Evolutionary conservation across 92 coral and sea anemone species (phyloP).

Genomic region (Porites lobata): DNA sequence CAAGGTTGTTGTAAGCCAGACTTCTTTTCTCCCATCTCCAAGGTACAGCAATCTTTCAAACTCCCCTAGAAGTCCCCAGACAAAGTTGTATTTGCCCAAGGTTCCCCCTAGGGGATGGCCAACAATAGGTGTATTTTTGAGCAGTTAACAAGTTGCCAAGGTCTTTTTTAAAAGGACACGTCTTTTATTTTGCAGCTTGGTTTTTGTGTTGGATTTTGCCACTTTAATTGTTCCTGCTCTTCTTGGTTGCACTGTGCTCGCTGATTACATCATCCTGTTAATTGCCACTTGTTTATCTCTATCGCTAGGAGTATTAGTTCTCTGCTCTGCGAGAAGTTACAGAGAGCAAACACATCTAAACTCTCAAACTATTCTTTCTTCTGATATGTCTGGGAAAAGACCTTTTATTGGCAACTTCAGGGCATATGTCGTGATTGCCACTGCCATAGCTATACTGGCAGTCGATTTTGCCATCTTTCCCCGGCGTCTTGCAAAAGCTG

Average conservation of each 20-base stretch:
- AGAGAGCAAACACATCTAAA: background rate
- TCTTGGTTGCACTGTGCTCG: constrained; percentile 77
- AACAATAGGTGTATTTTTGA: background rate
- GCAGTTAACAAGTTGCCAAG: background rate
- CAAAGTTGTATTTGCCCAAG: no score
- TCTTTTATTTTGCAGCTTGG: constrained; percentile 61
- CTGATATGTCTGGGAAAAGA: constrained; percentile 55
- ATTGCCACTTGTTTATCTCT: constrained; percentile 34
- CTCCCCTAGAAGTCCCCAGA: no score
- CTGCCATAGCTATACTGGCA: constrained; percentile 91
- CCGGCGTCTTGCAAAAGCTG: constrained; percentile 95
- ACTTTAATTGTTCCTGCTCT: constrained; percentile 78
- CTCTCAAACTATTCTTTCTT: constrained; percentile 4
- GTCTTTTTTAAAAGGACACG: background rate
- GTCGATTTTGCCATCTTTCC: constrained; percentile 93
- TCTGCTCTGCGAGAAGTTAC: background rate
- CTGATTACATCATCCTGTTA: constrained; percentile 62
- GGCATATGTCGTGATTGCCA: constrained; percentile 90
- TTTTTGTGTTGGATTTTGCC: constrained; percentile 68
- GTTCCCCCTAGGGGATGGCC: no score
- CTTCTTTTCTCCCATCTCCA: no score
- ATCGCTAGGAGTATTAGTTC: background rate
- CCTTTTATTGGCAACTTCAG: constrained; percentile 89
- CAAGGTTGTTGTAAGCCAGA: no score
- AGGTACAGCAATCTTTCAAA: no score